A percentile compares a stretch with the other conserved stretches of the same genome.
Conservation (phyloP, 2,797 vertebrate genomes). For the Dendrocincla fuliginosa region DNA sequence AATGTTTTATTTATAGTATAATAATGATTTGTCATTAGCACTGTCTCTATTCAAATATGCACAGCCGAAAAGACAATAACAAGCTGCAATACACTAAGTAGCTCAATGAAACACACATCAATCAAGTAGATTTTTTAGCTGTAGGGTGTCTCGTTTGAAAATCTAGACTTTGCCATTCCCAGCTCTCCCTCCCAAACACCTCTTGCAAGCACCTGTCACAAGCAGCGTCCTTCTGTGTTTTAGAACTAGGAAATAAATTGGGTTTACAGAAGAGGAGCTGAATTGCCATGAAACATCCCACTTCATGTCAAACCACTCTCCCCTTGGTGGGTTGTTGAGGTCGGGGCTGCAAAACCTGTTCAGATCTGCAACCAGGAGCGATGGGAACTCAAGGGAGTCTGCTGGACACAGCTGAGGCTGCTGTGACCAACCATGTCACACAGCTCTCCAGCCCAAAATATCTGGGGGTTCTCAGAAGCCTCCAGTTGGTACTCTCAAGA, state of each 20-base stretch:
- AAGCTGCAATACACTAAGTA: not conserved
- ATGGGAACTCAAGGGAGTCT: accelerated
- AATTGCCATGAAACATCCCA: not conserved
- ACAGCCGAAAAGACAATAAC: conserved; percentile 25
- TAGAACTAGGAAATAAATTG: not conserved
- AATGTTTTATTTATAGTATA: conserved; percentile 68
- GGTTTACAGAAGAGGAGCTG: not conserved
- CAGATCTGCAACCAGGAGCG: not conserved
- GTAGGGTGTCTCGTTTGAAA: not conserved
- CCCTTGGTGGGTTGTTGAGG: not conserved
- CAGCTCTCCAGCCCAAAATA: not conserved
- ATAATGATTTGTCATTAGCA: conserved; percentile 45
- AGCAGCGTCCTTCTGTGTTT: not conserved
- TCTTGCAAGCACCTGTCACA: accelerated
- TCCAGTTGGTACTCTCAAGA: not conserved
- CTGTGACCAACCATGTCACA: not conserved
- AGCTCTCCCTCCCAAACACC: not conserved
- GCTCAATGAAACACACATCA: conserved; percentile 19
- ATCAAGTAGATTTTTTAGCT: conserved; percentile 14
- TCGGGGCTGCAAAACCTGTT: not conserved
- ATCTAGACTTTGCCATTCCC: not conserved
- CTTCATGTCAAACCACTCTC: not conserved
- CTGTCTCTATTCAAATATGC: conserved; percentile 26
- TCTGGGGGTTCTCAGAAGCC: accelerated
- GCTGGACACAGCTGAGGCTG: accelerated